Evolutionary conservation across 2,797 vertebrate species (phyloP), one percentile per base, ranked within the genome.

Genomic region (Caiman crocodilus): DNA sequence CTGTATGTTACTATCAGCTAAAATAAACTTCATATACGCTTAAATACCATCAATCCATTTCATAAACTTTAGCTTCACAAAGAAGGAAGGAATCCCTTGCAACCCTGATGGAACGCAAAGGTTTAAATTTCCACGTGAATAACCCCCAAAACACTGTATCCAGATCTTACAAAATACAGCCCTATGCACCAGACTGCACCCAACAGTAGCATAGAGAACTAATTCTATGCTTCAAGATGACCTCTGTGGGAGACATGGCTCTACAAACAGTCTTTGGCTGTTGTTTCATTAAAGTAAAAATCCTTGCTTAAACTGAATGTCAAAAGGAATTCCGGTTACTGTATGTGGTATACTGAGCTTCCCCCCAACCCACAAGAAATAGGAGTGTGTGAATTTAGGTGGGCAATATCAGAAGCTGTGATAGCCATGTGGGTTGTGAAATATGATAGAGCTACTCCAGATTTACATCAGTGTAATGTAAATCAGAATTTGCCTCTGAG

Each of bases 81-180:
- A 0, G 8, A 85, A 79, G 17, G 28, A 50, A 28, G n/a, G 28
- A 65, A 65, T n/a, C 28, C 15, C 28, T 28, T 86, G 42, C n/a
- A 84, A 80, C 64, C 50, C 87, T 90, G 91, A 5, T 50, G 67
- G 14, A 90, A 96, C 79, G 88, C 28, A 65, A 65, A 92, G 84
- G 91, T 42, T 35, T 65, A 59, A 92, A 60, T 30, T 80, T n/a
- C 6, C 3, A 71, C 4, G 56, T 67, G 60, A 88, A 18, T 79
- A 92, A 84, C 32, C 59, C 42, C 20, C 1, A 79, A 17, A 17
- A 10, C 32, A 71, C 2, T 88, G 57, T n/a, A 81, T 23, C n/a
- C 65, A 84, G 8, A 4, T 67, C 58, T 79, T 82, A 32, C 4
- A 60, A 95, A 91, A 82, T 25, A 60, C 0, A 79, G 60, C 15